These are phyloP conservation scores for Etheostoma perlongum DNA, from an alignment of 2,797 vertebrate genomes.

Conservation along the genomic window DNA sequence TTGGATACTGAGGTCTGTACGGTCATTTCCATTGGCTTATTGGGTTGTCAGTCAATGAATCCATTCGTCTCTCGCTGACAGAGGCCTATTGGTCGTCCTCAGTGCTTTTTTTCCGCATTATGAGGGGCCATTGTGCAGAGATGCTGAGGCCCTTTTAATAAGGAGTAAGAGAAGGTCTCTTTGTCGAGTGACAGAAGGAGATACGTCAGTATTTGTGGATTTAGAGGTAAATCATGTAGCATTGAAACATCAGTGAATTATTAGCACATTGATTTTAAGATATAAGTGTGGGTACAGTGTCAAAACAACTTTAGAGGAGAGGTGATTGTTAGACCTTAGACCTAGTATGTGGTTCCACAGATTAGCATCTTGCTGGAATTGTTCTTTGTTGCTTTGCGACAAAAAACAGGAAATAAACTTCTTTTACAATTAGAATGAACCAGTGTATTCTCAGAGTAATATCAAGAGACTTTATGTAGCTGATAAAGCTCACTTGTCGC, in stretches of 20 bases:
- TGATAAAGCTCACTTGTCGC: neutral
- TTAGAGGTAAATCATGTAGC: neutral
- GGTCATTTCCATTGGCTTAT: constrained; percentile 55
- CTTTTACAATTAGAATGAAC: neutral
- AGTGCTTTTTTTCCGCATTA: constrained; percentile 60
- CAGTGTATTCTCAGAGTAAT: neutral
- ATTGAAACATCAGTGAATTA: neutral
- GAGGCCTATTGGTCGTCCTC: constrained; percentile 35
- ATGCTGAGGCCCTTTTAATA: neutral
- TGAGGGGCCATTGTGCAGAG: constrained; percentile 17
- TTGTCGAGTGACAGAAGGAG: neutral
- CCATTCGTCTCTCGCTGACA: constrained; percentile 56
- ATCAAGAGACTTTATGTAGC: neutral
- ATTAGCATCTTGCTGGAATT: neutral
- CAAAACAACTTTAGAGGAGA: neutral
- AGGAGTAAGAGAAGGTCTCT: neutral
- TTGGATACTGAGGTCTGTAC: constrained; percentile 58
- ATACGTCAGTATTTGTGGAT: too few relatives aligned
- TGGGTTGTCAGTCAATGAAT: constrained; percentile 63
- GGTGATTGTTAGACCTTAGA: neutral
- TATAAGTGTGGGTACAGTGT: neutral
- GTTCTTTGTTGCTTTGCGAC: neutral
- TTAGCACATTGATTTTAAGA: neutral
- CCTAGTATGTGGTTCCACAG: neutral
- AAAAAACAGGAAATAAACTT: neutral